These are phyloP conservation scores for Capromys pilorides DNA, from an alignment of 2,797 vertebrate species.

Conservation along the genomic window DNA sequence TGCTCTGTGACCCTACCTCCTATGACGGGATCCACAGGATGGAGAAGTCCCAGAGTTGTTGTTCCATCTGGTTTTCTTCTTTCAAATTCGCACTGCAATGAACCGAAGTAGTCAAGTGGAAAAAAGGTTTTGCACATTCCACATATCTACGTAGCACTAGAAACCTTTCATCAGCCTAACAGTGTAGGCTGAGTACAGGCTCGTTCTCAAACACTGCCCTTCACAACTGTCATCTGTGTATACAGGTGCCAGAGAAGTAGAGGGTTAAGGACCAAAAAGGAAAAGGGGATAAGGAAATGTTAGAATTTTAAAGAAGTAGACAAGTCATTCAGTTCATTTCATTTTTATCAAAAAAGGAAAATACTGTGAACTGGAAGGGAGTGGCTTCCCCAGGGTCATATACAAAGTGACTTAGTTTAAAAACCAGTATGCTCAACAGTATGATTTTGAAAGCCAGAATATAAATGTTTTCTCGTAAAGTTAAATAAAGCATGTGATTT, in stretches of 20 bases:
- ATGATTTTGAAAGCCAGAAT: background rate
- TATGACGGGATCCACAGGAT: constrained; percentile 90
- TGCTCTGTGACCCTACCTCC: constrained; percentile 88
- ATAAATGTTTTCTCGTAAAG: background rate
- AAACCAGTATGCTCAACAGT: background rate
- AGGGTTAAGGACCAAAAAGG: background rate
- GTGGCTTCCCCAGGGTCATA: background rate
- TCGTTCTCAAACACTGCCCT: background rate
- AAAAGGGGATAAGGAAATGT: background rate
- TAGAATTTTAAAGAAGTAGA: background rate
- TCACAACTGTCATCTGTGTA: background rate
- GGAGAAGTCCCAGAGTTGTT: constrained; percentile 95
- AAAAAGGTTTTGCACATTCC: background rate
- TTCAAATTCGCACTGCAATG: constrained; percentile 92
- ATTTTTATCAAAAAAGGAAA: background rate
- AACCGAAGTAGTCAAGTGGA: constrained; percentile 56
- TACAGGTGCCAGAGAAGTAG: background rate
- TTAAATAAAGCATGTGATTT: background rate
- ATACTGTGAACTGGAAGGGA: background rate
- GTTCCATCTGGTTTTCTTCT: constrained; percentile 94
- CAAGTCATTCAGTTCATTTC: no score
- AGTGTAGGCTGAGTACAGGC: background rate
- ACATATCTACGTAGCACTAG: background rate
- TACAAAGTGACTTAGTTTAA: background rate
- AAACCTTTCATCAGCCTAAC: background rate